Conservation (phyloP, 2,113 vertebrate species). For the Toxostoma redivivum region DNA sequence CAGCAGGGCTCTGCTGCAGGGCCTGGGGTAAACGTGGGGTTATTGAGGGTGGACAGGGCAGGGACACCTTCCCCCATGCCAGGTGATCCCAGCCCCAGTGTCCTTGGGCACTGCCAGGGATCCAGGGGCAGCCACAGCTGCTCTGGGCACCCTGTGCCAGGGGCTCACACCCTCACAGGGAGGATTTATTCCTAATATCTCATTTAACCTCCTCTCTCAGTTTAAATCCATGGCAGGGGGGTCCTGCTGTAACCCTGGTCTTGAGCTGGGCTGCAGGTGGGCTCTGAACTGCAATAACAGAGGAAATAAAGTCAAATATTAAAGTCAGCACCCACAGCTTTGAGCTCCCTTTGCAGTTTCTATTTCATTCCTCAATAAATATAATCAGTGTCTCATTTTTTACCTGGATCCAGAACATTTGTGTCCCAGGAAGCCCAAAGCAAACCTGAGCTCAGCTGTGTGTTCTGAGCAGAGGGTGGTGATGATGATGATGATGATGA, state of each 20-base stretch:
- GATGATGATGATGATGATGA: not conserved
- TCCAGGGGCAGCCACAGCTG: not conserved
- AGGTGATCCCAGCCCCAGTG: too few species aligned
- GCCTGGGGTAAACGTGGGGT: not conserved
- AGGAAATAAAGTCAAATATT: not conserved
- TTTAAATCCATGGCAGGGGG: not conserved
- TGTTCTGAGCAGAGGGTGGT: not conserved
- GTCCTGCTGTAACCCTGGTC: not conserved
- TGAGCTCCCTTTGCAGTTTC: not conserved
- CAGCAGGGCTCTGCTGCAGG: not conserved
- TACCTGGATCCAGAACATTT: not conserved
- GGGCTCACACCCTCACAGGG: not conserved
- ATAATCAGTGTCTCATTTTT: not conserved
- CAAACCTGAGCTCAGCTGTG: not conserved
- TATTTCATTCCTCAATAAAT: not conserved
- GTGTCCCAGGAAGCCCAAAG: not conserved
- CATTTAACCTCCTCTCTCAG: not conserved
- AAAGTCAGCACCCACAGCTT: not conserved
- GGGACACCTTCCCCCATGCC: not conserved
- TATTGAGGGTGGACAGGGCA: not conserved
- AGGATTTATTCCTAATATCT: not conserved
- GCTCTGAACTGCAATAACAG: not conserved
- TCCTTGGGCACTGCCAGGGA: not conserved
- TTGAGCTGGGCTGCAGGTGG: not conserved
- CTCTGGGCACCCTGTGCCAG: not conserved